A percentile compares a stretch with the other conserved stretches of the same genome.
These are phyloP conservation scores for Tipula helvola DNA, from an alignment of 2,888 invertebrate genomes.

Conservation along the genomic window DNA sequence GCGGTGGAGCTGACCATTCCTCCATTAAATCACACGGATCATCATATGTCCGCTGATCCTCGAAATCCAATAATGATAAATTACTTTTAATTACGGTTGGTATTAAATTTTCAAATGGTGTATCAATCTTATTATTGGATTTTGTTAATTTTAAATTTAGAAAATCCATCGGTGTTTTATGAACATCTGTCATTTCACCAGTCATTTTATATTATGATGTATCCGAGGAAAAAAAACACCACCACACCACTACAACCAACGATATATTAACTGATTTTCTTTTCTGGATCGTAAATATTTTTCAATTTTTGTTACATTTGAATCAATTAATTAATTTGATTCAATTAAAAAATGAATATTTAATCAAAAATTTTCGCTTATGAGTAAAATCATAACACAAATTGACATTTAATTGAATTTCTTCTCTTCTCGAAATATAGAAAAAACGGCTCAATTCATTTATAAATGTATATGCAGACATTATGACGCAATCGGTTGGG, in stretches of 20 bases:
- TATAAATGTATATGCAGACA: background rate
- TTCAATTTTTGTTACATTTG: background rate
- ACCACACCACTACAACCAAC: background rate
- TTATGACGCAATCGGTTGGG: background rate
- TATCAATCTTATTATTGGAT: background rate
- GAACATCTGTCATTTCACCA: slow-evolving; percentile 10
- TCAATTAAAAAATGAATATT: background rate
- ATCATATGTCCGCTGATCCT: slow-evolving; percentile 11
- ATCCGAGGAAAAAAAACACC: background rate
- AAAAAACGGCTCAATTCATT: background rate
- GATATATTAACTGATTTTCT: background rate
- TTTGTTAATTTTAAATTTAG: background rate
- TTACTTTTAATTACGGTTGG: slow-evolving; percentile 8
- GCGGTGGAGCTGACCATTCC: slow-evolving; percentile 15
- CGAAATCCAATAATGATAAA: background rate
- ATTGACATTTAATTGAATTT: background rate
- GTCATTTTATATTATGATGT: slow-evolving; percentile 4
- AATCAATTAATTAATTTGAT: background rate
- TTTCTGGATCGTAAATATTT: background rate
- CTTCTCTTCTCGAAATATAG: background rate
- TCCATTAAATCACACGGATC: slow-evolving; percentile 12
- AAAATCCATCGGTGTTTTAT: slow-evolving; percentile 9
- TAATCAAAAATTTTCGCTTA: background rate
- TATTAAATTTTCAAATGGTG: background rate
- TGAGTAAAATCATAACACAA: background rate